Base-by-base conservation (phyloP, 1,140 invertebrate genomes). In the Cataglyphis hispanica region DNA sequence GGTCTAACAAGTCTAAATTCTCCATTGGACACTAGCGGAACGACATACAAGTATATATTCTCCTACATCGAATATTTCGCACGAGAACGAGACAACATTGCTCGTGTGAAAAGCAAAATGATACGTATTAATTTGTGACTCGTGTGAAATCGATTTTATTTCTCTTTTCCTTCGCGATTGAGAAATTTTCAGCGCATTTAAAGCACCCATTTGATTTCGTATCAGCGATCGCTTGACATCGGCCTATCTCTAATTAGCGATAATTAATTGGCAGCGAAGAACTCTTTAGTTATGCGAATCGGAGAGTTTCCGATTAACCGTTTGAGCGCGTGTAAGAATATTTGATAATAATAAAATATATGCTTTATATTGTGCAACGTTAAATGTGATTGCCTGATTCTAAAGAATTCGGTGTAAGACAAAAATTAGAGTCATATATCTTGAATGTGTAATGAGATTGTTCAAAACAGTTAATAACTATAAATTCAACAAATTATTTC, bases 231-330 rank as follows among this genome's bases (percentile, higher is more conserved):
- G 53, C 67, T 83, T 40, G 56, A 58, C 50, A 70, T 83, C 78
- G 67, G 37, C 72, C 78, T 83, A 83, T 83, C 53, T 60, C 67
- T 83, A 83, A 72, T 83, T 72, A 72, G 27, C 56, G 56, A 60
- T 43, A 83, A 83, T 72, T 83, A 83, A 83, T 83, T 83, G 78
- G 78, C 78, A 83, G 78, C 78, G 53, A 83, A 83, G 67, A 83
- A 83, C 53, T 58, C 37, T 72, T 83, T 8, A 83, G 66, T 81
- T 81, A 81, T 81, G 66, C 66, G 37, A 81, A 81, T 81, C 66
- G 66, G 78, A 81, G 77, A 81, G 64, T 81, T 70, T 81, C 34
- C 66, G 67, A 70, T 81, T 81, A 81, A 81, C 78, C 50, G 66
- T 81, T 81, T 81, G 66, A 81, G 66, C 66, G 66, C 78, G 13